A percentile compares a stretch with the other conserved stretches of the same genome.
Conservation (phyloP, 2,888 invertebrate species). For the Eulithis testata region DNA sequence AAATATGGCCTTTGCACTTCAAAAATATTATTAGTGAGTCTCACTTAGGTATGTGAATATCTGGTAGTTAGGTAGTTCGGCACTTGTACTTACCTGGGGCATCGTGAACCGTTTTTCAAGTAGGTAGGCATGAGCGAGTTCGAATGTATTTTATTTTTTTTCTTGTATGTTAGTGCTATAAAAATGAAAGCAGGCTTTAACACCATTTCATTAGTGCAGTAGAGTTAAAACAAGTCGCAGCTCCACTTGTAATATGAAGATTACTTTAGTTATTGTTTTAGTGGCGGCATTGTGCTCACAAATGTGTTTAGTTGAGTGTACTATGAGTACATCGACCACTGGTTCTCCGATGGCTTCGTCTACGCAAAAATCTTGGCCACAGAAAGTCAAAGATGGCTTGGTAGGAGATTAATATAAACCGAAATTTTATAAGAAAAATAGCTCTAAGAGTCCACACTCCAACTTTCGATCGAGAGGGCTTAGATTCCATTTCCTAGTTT, state of each 20-base stretch:
- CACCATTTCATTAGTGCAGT: constrained; percentile 22
- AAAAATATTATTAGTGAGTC: no score
- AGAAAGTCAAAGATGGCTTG: constrained; percentile 59
- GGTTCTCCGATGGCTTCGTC: constrained; percentile 34
- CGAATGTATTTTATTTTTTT: constrained; percentile 24
- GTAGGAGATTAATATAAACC: constrained; percentile 45
- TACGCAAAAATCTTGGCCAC: constrained; percentile 55
- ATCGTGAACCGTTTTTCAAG: not conserved
- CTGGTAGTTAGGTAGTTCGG: not conserved
- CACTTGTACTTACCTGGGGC: not conserved
- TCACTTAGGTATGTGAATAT: not conserved
- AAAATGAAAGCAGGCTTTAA: constrained; percentile 23
- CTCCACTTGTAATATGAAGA: constrained; percentile 45
- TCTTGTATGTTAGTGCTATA: constrained; percentile 41
- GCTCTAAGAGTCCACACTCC: no score
- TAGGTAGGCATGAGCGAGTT: not conserved
- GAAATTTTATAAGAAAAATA: not conserved
- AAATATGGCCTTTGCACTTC: no score
- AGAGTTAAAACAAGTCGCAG: constrained; percentile 7
- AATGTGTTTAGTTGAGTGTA: constrained; percentile 41
- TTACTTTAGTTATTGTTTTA: constrained; percentile 42
- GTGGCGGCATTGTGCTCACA: constrained; percentile 42
- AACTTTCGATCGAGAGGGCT: no score
- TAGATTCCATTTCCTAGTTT: no score
- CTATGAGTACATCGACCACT: constrained; percentile 23